A percentile compares a stretch with the other conserved stretches of the same genome.
Evolutionary conservation across 1,140 invertebrate genomes (phyloP).

Genomic region (Danaus plexippus): DNA sequence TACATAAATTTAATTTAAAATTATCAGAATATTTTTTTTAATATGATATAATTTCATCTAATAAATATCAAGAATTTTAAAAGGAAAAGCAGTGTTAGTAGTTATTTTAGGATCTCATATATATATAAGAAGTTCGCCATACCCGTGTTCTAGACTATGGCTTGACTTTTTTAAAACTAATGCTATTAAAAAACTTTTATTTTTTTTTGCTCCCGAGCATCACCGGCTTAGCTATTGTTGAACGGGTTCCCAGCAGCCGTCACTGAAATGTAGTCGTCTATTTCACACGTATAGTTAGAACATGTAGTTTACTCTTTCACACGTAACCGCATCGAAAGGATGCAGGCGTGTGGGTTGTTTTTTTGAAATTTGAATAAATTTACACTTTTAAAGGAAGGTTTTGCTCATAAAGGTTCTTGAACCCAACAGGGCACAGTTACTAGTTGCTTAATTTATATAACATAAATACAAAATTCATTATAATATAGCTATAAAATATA

Average conservation of each 20-base stretch:
- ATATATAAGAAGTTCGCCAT: too few relatives aligned
- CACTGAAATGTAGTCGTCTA: conserved; percentile 14
- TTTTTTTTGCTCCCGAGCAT: conserved; percentile 22
- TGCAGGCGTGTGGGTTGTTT: conserved; percentile 37
- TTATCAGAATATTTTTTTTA: too few relatives aligned
- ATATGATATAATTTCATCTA: too few relatives aligned
- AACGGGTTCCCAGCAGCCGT: conserved; percentile 16
- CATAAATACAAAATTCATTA: too few relatives aligned
- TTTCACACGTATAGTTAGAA: conserved; percentile 4
- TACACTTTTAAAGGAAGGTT: conserved; percentile 53
- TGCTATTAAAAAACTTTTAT: conserved; percentile 21
- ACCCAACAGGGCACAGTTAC: conserved; percentile 11
- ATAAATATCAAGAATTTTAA: too few relatives aligned
- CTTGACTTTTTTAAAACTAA: conserved; percentile 1
- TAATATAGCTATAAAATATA: too few relatives aligned
- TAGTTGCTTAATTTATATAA: too few relatives aligned
- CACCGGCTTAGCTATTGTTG: conserved; percentile 28
- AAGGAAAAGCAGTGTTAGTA: too few relatives aligned
- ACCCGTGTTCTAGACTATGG: too few relatives aligned
- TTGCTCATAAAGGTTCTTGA: conserved; percentile 38
- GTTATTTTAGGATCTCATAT: too few relatives aligned
- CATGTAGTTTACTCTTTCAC: conserved; percentile 18
- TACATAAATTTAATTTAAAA: too few relatives aligned
- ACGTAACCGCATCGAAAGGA: conserved; percentile 23
- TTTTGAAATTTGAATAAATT: conserved; percentile 60